Conservation (phyloP, 2,888 invertebrate species). For the Thymelicus acteon region DNA sequence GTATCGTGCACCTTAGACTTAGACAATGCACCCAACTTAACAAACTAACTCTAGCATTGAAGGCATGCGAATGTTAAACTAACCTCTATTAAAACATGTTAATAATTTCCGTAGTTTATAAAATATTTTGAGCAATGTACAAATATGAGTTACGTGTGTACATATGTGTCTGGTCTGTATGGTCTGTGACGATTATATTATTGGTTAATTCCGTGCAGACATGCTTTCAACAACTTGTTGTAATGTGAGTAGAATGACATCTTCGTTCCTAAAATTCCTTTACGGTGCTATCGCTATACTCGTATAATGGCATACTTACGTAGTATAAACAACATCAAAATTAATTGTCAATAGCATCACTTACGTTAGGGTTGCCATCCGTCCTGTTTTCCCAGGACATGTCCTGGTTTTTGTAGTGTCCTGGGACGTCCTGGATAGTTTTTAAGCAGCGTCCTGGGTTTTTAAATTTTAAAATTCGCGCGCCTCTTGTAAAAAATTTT, state of each 20-base stretch:
- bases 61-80: constrained; percentile 12
- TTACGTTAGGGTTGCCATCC: too few relatives aligned
- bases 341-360: background rate
- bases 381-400: too few relatives aligned
- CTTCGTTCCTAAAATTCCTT: background rate
- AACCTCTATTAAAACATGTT: constrained; percentile 21
- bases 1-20: constrained; percentile 70
- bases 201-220: constrained; percentile 16
- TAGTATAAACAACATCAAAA: too few relatives aligned
- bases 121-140: background rate
- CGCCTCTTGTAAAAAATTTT: too few relatives aligned
- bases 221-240: constrained; percentile 16
- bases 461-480: too few relatives aligned
- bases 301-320: too few relatives aligned
- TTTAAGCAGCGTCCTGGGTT: too few relatives aligned
- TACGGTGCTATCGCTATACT: too few relatives aligned
- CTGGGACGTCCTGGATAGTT: too few relatives aligned
- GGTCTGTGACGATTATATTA: constrained; percentile 6
- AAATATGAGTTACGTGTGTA: too few relatives aligned
- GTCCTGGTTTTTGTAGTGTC: too few relatives aligned
- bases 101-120: constrained; percentile 6
- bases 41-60: constrained; percentile 6
- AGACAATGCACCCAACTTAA: constrained; percentile 20
- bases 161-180: too few relatives aligned
- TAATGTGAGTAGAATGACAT: constrained; percentile 7